Evolutionary conservation across 2,888 invertebrate genomes (phyloP), one percentile per base, ranked within the genome.

Genomic region (Pherbina coryleti): DNA sequence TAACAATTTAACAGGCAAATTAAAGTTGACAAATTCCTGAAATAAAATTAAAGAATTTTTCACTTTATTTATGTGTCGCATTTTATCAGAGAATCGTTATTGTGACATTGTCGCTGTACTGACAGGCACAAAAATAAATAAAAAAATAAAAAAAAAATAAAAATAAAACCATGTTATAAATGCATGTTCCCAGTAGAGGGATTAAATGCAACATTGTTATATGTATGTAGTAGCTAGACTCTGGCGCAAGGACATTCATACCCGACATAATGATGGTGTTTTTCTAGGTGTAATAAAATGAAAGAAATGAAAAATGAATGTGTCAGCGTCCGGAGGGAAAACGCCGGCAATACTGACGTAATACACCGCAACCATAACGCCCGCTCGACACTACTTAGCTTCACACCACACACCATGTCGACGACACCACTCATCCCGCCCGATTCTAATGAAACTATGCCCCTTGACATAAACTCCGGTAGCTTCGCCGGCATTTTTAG

Each of bases 131-230:
- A 60, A 60, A 25, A 19, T n/a, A n/a, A n/a, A n/a, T n/a, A n/a
- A n/a, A n/a, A n/a, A n/a, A n/a, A n/a, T n/a, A n/a, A n/a, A n/a
- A n/a, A n/a, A n/a, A n/a, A n/a, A n/a, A n/a, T 2, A 55, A 55
- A 55, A 55, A 7, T 19, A 19, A 1, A 19, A 55, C 1, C 19
- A 22, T 28, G 51, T 69, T 22, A 69, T 51, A 51, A 69, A 69
- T 69, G 22, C 25, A 69, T 51, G 28, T 28, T 69, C 69, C 51
- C 69, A 14, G 69, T 17, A 51, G 69, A 51, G 69, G 69, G 22
- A 69, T 69, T 69, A 69, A 69, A 51, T 69, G 69, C 69, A 69
- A 69, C 69, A 69, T 28, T 69, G 49, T 51, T 69, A 51, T 60
- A 14, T 60, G 28, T 60, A 14, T 60, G 28, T 60, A 7, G 25